Base-by-base conservation (phyloP, 2,113 vertebrate genomes). In the Urocolius indicus region DNA sequence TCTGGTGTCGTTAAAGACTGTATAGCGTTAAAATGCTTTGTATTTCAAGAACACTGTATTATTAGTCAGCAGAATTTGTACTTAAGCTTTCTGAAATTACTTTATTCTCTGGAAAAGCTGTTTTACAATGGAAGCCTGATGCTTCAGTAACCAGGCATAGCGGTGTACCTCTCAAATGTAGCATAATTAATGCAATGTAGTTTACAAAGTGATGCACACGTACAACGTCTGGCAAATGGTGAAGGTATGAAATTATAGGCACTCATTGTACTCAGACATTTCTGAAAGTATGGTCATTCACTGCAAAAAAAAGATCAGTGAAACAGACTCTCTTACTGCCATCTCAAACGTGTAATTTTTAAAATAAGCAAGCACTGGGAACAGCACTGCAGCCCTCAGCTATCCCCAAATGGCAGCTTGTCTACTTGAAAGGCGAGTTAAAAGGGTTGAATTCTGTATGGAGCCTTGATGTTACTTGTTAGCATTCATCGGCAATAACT, bases 11-110 rank as follows among this genome's bases (percentile, higher is more conserved):
- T 90, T 93, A 76, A 79, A 94, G 51, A n/a, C 49, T 74, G 59
- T 67, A 19, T 41, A 81, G 46, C 23, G 30, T 80, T 68, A 59
- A 80, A 94, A 73, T 69, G 30, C 26, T 77, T 69, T 83, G 22
- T 86, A 45, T 52, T 34, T 79, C 82, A 90, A 73, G 72, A 90
- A 46, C 43, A 59, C 27, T 49, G 20, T 45, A 27, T 74, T 91
- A 85, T 84, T 87, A 86, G 63, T 91, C 78, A 83, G 69, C 54
- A 82, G 32, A 65, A 34, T 65, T 94, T 69, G 38, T 52, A 69
- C 87, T 93, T 75, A 92, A 91, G 62, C 59, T 89, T 94, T 90
- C 62, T 13, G 34, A 93, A 91, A 87, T 52, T 2, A 74, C 32
- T 85, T 80, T 48, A 82, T 90, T 93, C 75, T 94, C 38, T 23